A percentile compares a stretch with the other conserved stretches of the same genome.
Evolutionary conservation across 1,140 invertebrate species (phyloP).

Genomic region (Neodiprion virginianus): DNA sequence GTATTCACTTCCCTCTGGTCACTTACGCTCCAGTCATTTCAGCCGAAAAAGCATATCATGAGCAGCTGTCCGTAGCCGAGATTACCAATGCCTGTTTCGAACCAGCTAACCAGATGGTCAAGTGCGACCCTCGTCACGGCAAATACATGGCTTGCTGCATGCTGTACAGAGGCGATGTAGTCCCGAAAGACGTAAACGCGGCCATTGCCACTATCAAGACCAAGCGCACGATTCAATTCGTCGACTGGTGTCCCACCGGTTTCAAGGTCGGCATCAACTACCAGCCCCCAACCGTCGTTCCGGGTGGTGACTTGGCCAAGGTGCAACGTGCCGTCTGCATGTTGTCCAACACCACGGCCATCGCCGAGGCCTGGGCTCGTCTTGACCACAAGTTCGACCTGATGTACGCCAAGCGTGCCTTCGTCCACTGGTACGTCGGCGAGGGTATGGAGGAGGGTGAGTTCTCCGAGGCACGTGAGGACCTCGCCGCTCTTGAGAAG

Average conservation of each 20-base stretch:
- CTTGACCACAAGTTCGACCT: constrained; percentile 82
- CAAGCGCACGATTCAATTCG: constrained; percentile 82
- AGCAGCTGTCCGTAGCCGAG: constrained; percentile 78
- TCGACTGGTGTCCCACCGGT: constrained; percentile 84
- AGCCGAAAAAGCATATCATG: constrained; percentile 81
- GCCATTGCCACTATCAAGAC: constrained; percentile 89
- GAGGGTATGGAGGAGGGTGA: constrained; percentile 83
- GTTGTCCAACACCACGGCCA: constrained; percentile 81
- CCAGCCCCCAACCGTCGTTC: constrained; percentile 73
- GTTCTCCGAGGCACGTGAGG: constrained; percentile 80
- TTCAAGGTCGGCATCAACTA: constrained; percentile 74
- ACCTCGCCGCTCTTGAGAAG: constrained; percentile 75
- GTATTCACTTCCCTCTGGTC: constrained; percentile 81
- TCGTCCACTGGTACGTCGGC: constrained; percentile 80
- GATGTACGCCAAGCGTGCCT: constrained; percentile 82
- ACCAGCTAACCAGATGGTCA: constrained; percentile 85
- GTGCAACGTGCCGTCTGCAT: constrained; percentile 78
- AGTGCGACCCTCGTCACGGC: constrained; percentile 80
- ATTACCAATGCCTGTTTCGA: constrained; percentile 86
- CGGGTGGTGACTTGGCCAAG: constrained; percentile 80
- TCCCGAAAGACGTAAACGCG: constrained; percentile 87
- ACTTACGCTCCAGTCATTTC: constrained; percentile 82
- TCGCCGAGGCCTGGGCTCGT: constrained; percentile 75
- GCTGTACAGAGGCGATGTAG: constrained; percentile 80
- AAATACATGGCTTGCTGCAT: constrained; percentile 91